Evolutionary conservation across 2,113 vertebrate species (phyloP).

Genomic region (Clarias batrachus): DNA sequence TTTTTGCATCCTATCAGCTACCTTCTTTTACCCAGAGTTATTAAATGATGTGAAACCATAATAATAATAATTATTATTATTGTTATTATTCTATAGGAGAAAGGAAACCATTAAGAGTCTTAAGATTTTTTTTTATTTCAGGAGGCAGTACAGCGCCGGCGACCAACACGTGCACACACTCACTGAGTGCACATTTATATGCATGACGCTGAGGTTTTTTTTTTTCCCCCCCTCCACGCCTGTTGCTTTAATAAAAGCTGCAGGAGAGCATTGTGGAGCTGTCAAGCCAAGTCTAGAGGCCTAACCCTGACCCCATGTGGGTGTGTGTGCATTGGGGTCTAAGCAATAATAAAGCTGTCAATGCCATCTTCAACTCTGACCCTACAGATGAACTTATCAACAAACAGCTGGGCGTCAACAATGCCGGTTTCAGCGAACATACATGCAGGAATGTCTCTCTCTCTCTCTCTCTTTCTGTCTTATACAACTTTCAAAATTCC

Average conservation of each 20-base stretch:
- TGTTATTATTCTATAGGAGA: neutral
- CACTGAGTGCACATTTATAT: neutral
- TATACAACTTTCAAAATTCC: neutral
- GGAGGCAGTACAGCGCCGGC: neutral
- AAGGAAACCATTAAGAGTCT: neutral
- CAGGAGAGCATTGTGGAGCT: conserved; percentile 46
- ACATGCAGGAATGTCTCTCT: neutral
- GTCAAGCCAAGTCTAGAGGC: conserved; percentile 46
- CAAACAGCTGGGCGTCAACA: conserved; percentile 23
- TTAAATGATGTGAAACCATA: neutral
- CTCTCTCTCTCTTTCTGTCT: neutral
- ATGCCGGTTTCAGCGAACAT: neutral
- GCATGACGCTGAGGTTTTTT: conserved; percentile 29
- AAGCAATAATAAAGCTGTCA: conserved; percentile 46
- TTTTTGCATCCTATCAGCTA: neutral
- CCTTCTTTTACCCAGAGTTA: neutral
- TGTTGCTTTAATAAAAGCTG: conserved; percentile 49
- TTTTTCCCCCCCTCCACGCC: conserved; percentile 10
- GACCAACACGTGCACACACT: neutral
- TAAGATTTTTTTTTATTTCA: neutral
- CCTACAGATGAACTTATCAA: conserved; percentile 32
- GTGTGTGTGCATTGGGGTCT: conserved; percentile 12
- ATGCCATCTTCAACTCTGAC: conserved; percentile 47
- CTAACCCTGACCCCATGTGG: conserved; percentile 46
- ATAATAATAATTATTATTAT: neutral